A percentile compares a stretch with the other conserved stretches of the same genome.
Evolutionary conservation across 2,113 vertebrate genomes (phyloP).

Genomic region (Chamaea fasciata): DNA sequence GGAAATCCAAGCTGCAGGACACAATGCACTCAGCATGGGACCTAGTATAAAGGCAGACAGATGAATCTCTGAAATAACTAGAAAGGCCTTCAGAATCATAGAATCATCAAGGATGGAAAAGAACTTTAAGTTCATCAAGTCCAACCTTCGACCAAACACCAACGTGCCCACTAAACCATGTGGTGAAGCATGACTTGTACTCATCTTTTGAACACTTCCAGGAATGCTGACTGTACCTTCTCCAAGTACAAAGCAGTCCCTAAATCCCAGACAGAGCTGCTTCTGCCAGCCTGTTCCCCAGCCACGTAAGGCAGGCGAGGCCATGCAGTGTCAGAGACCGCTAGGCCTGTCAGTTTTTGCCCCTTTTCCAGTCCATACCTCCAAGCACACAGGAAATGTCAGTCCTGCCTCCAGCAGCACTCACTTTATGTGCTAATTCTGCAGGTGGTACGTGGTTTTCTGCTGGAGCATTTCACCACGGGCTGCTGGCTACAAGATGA

Average conservation of each 20-base stretch:
- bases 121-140: background rate
- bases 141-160: background rate
- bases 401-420: background rate
- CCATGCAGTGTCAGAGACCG: background rate
- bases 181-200: fast-evolving
- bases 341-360: background rate
- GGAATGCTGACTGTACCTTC: background rate
- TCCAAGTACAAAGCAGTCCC: background rate
- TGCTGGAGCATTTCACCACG: background rate
- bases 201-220: background rate
- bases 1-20: background rate
- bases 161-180: background rate
- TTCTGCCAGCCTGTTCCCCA: background rate
- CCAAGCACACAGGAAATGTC: background rate
- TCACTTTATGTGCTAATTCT: background rate
- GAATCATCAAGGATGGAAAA: background rate
- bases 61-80: background rate
- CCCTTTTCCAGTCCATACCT: background rate
- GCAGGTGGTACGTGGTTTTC: background rate
- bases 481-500: background rate
- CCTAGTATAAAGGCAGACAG: background rate
- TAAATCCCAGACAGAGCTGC: background rate
- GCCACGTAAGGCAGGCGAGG: background rate
- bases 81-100: background rate
- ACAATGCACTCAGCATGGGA: background rate